Evolutionary conservation across 2,113 vertebrate species (phyloP).

Genomic region (Cottus gobio): DNA sequence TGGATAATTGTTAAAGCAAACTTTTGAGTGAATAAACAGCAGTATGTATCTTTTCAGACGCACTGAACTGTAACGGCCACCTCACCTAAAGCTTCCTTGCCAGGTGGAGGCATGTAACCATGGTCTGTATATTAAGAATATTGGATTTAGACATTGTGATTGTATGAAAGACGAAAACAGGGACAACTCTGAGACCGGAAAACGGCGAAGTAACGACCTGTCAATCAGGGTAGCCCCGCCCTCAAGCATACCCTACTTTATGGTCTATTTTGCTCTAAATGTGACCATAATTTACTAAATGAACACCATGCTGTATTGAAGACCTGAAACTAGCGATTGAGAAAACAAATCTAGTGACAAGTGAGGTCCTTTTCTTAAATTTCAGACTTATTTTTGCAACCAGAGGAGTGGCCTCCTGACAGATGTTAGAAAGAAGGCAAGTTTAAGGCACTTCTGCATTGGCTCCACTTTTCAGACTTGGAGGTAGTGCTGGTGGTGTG

Average conservation of each 20-base stretch:
- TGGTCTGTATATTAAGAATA: neutral
- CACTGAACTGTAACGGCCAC: neutral
- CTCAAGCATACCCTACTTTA: neutral
- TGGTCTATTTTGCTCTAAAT: too few species aligned
- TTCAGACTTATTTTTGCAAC: neutral
- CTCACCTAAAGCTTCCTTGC: neutral
- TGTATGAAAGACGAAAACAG: neutral
- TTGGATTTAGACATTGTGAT: neutral
- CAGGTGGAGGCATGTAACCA: neutral
- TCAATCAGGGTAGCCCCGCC: neutral
- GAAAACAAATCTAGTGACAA: neutral
- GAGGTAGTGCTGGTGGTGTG: too few species aligned
- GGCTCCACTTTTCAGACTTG: neutral
- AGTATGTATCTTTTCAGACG: neutral
- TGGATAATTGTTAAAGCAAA: neutral
- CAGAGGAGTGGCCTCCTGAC: neutral
- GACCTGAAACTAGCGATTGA: neutral
- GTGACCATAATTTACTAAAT: neutral
- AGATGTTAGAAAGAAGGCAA: neutral
- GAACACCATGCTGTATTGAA: neutral
- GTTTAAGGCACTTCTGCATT: neutral
- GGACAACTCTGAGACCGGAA: neutral
- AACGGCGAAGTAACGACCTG: neutral
- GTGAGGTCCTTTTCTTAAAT: neutral
- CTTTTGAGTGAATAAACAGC: neutral